phyloP scores from a whole-genome alignment of 2,888 invertebrate species.

The Drosophila tripunctata region DNA sequence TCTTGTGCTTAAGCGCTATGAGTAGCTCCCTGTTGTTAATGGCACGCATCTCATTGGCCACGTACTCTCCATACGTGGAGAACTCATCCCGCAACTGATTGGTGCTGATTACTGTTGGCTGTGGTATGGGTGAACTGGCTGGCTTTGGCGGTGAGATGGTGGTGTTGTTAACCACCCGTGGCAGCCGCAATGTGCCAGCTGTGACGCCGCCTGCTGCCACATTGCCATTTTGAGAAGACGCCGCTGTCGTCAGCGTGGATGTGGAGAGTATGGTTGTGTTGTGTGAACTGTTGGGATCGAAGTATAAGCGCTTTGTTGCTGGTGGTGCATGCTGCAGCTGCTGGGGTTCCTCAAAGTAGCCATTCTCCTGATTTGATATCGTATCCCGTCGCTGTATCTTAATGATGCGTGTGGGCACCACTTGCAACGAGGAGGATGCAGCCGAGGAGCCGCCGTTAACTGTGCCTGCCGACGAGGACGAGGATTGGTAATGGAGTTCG shows the following conservation, averaged over 20 bases:
- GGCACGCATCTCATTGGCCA: constrained; percentile 86
- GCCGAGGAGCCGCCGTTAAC: constrained; percentile 29
- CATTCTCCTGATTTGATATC: constrained; percentile 67
- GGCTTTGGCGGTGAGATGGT: constrained; percentile 44
- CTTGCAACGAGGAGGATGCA: constrained; percentile 55
- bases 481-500: constrained; percentile 77
- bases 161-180: constrained; percentile 56
- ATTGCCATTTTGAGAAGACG: constrained; percentile 51
- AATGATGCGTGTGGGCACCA: constrained; percentile 78
- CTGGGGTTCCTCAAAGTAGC: constrained; percentile 75
- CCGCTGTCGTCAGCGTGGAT: constrained; percentile 52
- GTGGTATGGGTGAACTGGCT: constrained; percentile 45
- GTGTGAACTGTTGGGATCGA: constrained; percentile 69
- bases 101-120: constrained; percentile 37
- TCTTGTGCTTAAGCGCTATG: constrained; percentile 86
- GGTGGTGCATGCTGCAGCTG: constrained; percentile 63
- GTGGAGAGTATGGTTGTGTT: constrained; percentile 71
- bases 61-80: constrained; percentile 86
- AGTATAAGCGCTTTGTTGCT: constrained; percentile 75
- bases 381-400: constrained; percentile 82
- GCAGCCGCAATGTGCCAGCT: constrained; percentile 54
- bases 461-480: constrained; percentile 14
- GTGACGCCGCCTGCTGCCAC: constrained; percentile 36
- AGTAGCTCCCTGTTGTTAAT: constrained; percentile 86
- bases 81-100: constrained; percentile 85